Evolutionary conservation across 2,888 invertebrate species (phyloP), one percentile per base, ranked within the genome.

Genomic region (Microctonus hyperodae): DNA sequence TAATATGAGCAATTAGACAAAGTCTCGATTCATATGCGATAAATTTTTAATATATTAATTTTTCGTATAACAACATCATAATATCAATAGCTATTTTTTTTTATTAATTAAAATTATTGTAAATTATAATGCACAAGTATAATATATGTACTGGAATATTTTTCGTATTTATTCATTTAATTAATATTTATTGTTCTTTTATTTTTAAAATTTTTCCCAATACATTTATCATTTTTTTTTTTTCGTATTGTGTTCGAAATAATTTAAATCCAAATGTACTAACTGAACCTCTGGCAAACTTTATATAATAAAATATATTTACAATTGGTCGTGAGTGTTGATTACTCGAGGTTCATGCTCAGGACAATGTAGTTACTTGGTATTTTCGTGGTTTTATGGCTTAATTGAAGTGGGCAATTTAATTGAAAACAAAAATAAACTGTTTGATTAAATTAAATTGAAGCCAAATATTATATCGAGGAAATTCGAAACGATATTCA

Each of bases 351-450:
- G 16, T 4, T 44, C 20, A 2, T 4, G 20, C 16, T 6, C 44
- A n/a, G 20, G 16, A 16, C 16, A 44, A 3, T 44, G n/a, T 20
- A 16, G 44, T 44, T 44, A 44, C 16, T 44, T 16, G 44, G 16
- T n/a, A 25, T 25, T 13, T 53, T 10, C 28, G n/a, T 23, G 13
- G 53, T 5, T 25, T 53, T 25, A 25, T 10, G n/a, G 25, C 7
- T 23, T 28, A 53, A 53, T 53, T 53, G 53, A 53, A 53, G 53
- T 53, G 53, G 11, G 13, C 53, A 53, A 53, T 25, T 53, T 23
- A 53, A 25, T 53, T 53, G n/a, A 53, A n/a, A 53, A n/a, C 5
- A 13, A 53, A n/a, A 53, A 28, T 53, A 44, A 44, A 44, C n/a
- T 44, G 44, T 44, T 20, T 44, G 6, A 16, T 44, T 2, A n/a